Conservation (phyloP, 1,140 invertebrate species). For the Drosophila ironensis region DNA sequence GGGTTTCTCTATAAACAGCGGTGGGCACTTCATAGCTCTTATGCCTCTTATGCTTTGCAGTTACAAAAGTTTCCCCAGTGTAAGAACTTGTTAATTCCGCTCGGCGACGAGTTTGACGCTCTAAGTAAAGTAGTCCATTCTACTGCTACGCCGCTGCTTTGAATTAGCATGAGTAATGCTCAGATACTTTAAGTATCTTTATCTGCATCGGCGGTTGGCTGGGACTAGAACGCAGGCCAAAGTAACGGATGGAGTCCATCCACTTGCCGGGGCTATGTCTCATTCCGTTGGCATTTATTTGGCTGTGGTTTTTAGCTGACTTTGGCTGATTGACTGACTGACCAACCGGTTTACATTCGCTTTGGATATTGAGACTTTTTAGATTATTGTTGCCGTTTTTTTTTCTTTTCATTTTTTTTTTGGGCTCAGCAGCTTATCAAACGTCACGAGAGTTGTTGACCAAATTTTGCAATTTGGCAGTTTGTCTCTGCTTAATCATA, state of each 20-base stretch:
- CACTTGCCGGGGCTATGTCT: slow-evolving; percentile 49
- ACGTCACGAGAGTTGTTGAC: slow-evolving; percentile 39
- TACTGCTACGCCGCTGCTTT: slow-evolving; percentile 29
- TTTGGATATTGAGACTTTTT: slow-evolving; percentile 1
- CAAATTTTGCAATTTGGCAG: slow-evolving; percentile 34
- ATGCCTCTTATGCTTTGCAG: too few relatives aligned
- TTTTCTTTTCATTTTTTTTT: background rate
- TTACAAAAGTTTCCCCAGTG: slow-evolving; percentile 8
- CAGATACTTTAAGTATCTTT: slow-evolving; percentile 35
- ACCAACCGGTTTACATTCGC: slow-evolving; percentile 56
- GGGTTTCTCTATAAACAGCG: background rate
- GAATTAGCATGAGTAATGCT: slow-evolving; percentile 78
- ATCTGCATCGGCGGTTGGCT: slow-evolving; percentile 27
- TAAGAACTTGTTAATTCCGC: slow-evolving; percentile 25
- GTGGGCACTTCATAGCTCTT: too few relatives aligned
- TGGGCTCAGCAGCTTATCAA: slow-evolving; percentile 34
- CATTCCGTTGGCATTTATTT: slow-evolving; percentile 69
- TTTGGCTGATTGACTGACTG: slow-evolving; percentile 24
- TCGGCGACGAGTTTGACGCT: slow-evolving; percentile 46
- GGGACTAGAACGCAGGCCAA: slow-evolving; percentile 43
- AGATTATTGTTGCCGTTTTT: background rate
- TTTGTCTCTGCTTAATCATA: slow-evolving; percentile 30
- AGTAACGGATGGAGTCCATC: slow-evolving; percentile 49
- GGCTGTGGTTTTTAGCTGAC: slow-evolving; percentile 44
- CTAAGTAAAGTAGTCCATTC: slow-evolving; percentile 77